These are phyloP conservation scores for Caenorhabditis afra DNA, from an alignment of 2,888 invertebrate species.

Conservation along the genomic window DNA sequence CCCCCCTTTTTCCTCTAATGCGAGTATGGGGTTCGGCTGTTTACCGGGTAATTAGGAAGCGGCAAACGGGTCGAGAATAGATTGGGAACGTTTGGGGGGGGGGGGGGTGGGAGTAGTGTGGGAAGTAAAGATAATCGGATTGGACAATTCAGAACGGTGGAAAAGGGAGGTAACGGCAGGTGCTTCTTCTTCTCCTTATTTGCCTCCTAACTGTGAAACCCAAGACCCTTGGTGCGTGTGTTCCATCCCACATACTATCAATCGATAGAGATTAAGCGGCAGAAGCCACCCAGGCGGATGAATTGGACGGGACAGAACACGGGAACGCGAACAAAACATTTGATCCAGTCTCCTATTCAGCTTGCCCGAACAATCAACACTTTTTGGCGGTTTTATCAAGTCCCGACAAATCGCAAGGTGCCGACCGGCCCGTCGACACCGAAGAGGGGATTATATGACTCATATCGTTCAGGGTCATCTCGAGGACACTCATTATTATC, in stretches of 20 bases:
- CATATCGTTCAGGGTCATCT: constrained; percentile 55
- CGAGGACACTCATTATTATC: constrained; percentile 46
- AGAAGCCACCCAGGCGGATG: too few relatives aligned
- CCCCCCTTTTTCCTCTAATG: not conserved
- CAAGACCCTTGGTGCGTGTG: too few relatives aligned
- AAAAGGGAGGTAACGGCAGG: too few relatives aligned
- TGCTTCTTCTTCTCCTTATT: too few relatives aligned
- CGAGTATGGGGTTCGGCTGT: constrained; percentile 1
- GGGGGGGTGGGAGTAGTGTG: not conserved
- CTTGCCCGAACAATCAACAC: not conserved
- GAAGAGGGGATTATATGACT: constrained; percentile 57
- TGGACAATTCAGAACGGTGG: too few relatives aligned
- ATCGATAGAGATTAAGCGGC: too few relatives aligned
- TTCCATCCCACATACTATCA: too few relatives aligned
- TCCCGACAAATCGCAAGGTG: constrained; percentile 3
- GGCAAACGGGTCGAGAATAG: constrained; percentile 26
- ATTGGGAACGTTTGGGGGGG: not conserved
- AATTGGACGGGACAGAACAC: too few relatives aligned
- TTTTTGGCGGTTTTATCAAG: constrained; percentile 18
- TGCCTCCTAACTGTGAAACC: too few relatives aligned
- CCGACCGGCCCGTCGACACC: not conserved
- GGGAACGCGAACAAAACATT: too few relatives aligned
- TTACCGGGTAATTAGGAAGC: constrained; percentile 47
- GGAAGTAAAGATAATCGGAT: too few relatives aligned
- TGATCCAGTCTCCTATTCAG: too few relatives aligned